phyloP scores from a whole-genome alignment of 1,140 invertebrate species.

The Lepidurus apus region DNA sequence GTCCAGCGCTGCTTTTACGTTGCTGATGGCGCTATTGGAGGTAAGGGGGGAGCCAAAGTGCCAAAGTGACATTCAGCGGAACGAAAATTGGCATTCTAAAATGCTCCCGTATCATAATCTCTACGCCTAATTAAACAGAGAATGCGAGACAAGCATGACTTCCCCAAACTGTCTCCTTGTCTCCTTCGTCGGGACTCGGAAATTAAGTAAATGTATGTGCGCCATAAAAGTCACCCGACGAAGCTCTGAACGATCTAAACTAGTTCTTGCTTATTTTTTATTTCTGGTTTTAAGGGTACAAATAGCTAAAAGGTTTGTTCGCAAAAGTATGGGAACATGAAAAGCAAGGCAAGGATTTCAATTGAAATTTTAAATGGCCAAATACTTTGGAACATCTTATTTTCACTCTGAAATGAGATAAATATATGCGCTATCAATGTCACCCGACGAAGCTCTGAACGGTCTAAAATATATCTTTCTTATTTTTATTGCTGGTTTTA shows the following conservation, averaged over 20 bases:
- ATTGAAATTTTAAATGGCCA: too few species aligned
- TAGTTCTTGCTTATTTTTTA: neutral
- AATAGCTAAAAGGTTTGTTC: too few species aligned
- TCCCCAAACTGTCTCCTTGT: neutral
- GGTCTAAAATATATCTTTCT: too few species aligned
- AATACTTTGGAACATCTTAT: too few species aligned
- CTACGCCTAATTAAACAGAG: slow-evolving; percentile 14
- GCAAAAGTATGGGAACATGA: too few species aligned
- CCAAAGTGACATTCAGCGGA: neutral
- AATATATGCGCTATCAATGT: too few species aligned
- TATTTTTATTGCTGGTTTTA: too few species aligned
- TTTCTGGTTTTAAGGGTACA: neutral
- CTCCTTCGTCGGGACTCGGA: neutral
- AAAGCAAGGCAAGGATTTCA: too few species aligned
- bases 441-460: too few species aligned
- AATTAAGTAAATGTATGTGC: neutral
- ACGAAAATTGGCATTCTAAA: neutral
- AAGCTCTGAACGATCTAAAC: neutral
- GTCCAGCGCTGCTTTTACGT: neutral
- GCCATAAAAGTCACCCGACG: neutral
- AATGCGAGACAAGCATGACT: neutral
- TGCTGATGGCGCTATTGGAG: neutral
- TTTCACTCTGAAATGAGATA: too few species aligned
- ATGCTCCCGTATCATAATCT: neutral
- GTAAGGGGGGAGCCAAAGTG: neutral